Conservation (phyloP, 2,888 invertebrate genomes). For the Amiota mariae region DNA sequence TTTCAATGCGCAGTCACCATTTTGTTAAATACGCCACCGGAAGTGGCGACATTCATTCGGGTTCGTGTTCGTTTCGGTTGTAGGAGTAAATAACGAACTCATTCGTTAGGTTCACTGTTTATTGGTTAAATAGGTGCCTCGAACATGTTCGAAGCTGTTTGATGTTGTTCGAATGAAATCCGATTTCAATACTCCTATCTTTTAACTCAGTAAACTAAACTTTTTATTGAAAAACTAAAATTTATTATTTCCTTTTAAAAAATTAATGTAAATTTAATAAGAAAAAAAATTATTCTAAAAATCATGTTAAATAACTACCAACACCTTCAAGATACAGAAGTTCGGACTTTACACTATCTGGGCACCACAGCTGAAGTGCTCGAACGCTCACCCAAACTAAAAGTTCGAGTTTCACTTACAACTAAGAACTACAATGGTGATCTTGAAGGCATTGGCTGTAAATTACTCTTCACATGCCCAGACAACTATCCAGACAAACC, state of each 20-base stretch:
- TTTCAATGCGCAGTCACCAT: constrained; percentile 25
- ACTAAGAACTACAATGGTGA: constrained; percentile 48
- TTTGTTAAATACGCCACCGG: constrained; percentile 32
- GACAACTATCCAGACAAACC: constrained; percentile 47
- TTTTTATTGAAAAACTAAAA: background rate
- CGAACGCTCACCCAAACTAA: constrained; percentile 8
- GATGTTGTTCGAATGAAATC: constrained; percentile 26
- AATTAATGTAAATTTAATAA: constrained; percentile 28
- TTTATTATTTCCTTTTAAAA: constrained; percentile 31
- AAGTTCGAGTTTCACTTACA: constrained; percentile 50
- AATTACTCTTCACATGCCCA: constrained; percentile 54
- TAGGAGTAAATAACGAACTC: constrained; percentile 46
- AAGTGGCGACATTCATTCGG: constrained; percentile 35
- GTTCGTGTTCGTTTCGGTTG: constrained; percentile 39
- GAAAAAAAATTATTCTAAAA: background rate
- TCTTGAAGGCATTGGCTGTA: constrained; percentile 47
- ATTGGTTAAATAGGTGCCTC: constrained; percentile 3
- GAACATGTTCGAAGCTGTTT: constrained; percentile 63
- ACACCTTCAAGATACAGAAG: constrained; percentile 52
- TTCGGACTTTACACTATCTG: constrained; percentile 54
- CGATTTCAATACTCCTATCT: no score
- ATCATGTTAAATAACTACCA: constrained; percentile 30
- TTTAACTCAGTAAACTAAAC: no score
- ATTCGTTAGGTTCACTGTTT: constrained; percentile 34
- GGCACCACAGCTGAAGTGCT: constrained; percentile 43